phyloP scores from a whole-genome alignment of 2,797 vertebrate species.

The Pteropus rufus region DNA sequence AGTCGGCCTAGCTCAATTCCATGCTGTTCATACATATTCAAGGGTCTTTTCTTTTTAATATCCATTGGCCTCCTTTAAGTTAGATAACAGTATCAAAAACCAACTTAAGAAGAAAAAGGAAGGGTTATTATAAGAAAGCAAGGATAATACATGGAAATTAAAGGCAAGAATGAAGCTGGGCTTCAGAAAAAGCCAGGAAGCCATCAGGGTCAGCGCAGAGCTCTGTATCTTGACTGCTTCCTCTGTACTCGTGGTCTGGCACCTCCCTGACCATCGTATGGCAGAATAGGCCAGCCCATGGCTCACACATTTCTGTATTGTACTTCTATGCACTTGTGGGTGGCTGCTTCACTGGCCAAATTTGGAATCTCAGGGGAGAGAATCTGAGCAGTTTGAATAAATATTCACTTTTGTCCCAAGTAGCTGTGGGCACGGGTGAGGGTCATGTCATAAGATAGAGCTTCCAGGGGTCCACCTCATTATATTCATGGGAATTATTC shows the following conservation, averaged over 20 bases:
- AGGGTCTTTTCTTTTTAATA: background rate
- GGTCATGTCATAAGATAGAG: background rate
- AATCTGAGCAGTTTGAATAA: background rate
- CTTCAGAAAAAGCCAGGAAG: background rate
- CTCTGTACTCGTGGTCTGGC: background rate
- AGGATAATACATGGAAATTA: background rate
- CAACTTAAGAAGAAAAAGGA: background rate
- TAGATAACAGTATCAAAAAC: background rate
- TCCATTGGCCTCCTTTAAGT: background rate
- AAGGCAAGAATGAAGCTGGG: background rate
- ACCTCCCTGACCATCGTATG: background rate
- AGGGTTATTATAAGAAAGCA: background rate
- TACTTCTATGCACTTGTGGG: background rate
- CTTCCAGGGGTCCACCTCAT: background rate
- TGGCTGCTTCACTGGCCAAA: background rate
- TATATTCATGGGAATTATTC: background rate
- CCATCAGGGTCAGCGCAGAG: background rate
- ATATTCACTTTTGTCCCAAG: background rate
- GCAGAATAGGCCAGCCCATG: background rate
- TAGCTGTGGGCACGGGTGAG: background rate
- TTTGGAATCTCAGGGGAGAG: background rate
- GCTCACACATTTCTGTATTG: background rate
- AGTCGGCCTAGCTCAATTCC: background rate
- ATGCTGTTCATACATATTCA: background rate
- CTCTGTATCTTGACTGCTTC: background rate